Conservation (phyloP, 1,140 invertebrate genomes). For the Pristionchus pacificus region DNA sequence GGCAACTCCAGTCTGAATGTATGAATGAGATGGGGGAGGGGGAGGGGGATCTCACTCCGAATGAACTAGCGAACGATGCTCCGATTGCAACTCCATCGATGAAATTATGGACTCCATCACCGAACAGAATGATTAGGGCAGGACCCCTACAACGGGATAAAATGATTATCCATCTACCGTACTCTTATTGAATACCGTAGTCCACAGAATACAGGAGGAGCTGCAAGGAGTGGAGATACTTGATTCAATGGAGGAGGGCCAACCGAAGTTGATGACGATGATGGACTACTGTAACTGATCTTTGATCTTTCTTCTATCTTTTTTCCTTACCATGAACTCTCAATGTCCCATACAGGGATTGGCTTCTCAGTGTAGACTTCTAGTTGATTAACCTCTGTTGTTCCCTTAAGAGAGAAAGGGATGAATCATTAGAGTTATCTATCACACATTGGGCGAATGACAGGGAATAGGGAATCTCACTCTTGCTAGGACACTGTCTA, state of each 20-base stretch:
- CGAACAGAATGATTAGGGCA: slow-evolving; percentile 26
- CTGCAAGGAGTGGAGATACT: background rate
- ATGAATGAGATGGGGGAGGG: background rate
- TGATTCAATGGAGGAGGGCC: slow-evolving; percentile 2
- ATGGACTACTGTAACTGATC: slow-evolving; percentile 4
- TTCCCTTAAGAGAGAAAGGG: too few relatives aligned
- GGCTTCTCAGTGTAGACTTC: too few relatives aligned
- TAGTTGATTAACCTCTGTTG: too few relatives aligned
- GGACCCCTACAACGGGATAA: background rate
- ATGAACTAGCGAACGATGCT: slow-evolving; percentile 7
- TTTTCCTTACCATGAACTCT: slow-evolving; percentile 8
- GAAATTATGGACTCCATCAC: slow-evolving; percentile 29
- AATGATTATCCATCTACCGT: background rate
- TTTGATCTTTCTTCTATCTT: slow-evolving; percentile 4
- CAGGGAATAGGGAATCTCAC: too few relatives aligned
- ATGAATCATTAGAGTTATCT: too few relatives aligned
- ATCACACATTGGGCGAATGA: too few relatives aligned
- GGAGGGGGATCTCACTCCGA: background rate
- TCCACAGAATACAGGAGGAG: background rate
- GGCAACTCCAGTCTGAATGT: slow-evolving; percentile 10
- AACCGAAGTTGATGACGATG: background rate
- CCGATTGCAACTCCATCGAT: slow-evolving; percentile 30
- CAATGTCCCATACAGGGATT: too few relatives aligned
- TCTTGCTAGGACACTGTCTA: too few relatives aligned
- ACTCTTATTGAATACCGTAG: background rate